Conservation (phyloP, 2,888 invertebrate genomes). For the Microplitis deprimator region DNA sequence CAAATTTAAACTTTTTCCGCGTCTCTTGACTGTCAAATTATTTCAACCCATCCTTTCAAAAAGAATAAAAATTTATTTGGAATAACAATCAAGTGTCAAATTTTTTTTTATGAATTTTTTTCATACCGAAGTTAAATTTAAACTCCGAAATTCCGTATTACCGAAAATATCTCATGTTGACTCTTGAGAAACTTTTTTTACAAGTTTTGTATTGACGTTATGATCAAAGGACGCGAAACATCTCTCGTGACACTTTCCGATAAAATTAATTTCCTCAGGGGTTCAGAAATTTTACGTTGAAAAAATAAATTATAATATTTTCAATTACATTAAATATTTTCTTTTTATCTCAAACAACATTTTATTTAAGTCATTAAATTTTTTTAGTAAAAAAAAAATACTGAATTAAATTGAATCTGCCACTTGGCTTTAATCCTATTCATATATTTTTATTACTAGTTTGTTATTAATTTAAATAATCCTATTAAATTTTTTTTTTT, state of each 20-base stretch:
- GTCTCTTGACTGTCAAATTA: background rate
- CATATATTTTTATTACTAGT: too few relatives aligned
- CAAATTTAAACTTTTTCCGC: background rate
- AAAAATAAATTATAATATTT: background rate
- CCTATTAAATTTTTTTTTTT: too few relatives aligned
- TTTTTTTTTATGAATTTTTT: too few relatives aligned
- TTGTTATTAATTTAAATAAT: too few relatives aligned
- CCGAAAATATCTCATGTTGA: background rate
- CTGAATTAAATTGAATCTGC: too few relatives aligned
- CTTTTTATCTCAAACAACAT: background rate
- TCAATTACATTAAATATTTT: background rate
- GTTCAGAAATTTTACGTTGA: background rate
- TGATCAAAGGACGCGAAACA: background rate
- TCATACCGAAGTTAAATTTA: too few relatives aligned
- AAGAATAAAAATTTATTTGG: background rate
- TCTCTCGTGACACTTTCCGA: constrained; percentile 22
- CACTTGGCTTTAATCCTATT: too few relatives aligned
- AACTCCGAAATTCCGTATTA: background rate
- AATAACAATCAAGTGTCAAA: too few relatives aligned
- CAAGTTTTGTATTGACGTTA: background rate
- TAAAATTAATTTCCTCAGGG: constrained; percentile 30
- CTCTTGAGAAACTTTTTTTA: background rate
- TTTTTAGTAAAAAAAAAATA: too few relatives aligned
- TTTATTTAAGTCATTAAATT: background rate
- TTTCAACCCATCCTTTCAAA: background rate